Evolutionary conservation across 2,888 invertebrate genomes (phyloP), one percentile per base, ranked within the genome.

Genomic region (Napeogenes sylphis): DNA sequence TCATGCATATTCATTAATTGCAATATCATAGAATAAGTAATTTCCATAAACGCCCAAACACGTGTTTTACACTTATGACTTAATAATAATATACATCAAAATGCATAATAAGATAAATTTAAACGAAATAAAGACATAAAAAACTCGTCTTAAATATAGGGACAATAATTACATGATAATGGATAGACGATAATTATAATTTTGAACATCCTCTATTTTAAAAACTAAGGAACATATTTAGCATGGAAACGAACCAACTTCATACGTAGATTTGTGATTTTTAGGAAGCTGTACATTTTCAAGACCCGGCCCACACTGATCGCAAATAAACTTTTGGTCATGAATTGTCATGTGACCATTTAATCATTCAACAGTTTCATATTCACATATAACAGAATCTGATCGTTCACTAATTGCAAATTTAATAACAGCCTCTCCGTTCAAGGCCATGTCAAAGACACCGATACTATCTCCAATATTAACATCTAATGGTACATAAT

Each of bases 1-100:
- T 47, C 71, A 74, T 72, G 69, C 71, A 73, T 61, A 62, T 65
- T 65, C 67, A 67, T 63, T 21, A 64, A 57, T 55, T 55, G 42
- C 21, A 45, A 53, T 33, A 45, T 21, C 57, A 30, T 21, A 55
- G n/a, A 55, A 46, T 13, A 35, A 42, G 30, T 32, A 46, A 45
- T 63, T 57, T 32, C 53, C 13, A 12, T 55, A 55, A 56, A 55
- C 62, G 64, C 62, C 68, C 69, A 65, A 61, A 67, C 63, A 67
- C 68, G 67, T 66, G 62, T 61, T 56, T 64, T 71, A 42, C 45
- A 45, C 2, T 33, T 30, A 42, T 10, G 2, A 59, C 53, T 54
- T 4, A 21, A 35, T 35, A 35, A 35, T 6, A 35, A 35, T 35
- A 35, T 35, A 35, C 4, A 6, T 35, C 4, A 35, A 35, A 6